These are phyloP conservation scores for Eristalis intricaria DNA, from an alignment of 2,888 invertebrate species.

Conservation along the genomic window DNA sequence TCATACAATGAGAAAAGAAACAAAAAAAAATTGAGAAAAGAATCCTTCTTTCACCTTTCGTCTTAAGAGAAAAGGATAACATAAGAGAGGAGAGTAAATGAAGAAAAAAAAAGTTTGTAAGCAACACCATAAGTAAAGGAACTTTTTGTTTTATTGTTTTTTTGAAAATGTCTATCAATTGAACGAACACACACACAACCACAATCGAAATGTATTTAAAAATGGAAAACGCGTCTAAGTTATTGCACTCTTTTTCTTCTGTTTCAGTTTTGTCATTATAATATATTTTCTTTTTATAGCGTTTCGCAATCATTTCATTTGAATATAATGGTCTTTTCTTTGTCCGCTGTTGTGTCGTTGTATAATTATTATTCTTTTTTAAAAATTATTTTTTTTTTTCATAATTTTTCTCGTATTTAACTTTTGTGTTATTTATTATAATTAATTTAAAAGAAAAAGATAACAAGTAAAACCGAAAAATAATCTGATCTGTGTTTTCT, in stretches of 20 bases:
- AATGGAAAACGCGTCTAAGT: slow-evolving; percentile 2
- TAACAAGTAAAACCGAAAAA: background rate
- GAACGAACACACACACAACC: slow-evolving; percentile 1
- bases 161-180: slow-evolving; percentile 22
- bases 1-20: slow-evolving; percentile 60
- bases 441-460: slow-evolving; percentile 47
- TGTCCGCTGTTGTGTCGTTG: slow-evolving; percentile 69
- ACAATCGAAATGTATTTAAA: slow-evolving; percentile 60
- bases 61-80: slow-evolving; percentile 68
- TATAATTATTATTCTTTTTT: slow-evolving; percentile 54
- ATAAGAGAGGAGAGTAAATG: slow-evolving; percentile 55
- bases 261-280: slow-evolving; percentile 12
- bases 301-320: slow-evolving; percentile 43
- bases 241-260: slow-evolving; percentile 25
- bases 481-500: slow-evolving; percentile 50
- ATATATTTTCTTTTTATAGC: slow-evolving; percentile 13
- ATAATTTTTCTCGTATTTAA: slow-evolving; percentile 47
- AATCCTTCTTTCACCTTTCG: slow-evolving; percentile 71
- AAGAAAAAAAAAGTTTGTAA: slow-evolving; percentile 20
- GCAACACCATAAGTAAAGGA: slow-evolving; percentile 4
- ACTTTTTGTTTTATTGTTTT: slow-evolving; percentile 3
- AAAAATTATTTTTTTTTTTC: slow-evolving; percentile 15
- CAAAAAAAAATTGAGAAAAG: slow-evolving; percentile 21
- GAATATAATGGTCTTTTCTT: slow-evolving; percentile 10
- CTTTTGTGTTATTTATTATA: slow-evolving; percentile 71